Conservation (phyloP, 1,140 invertebrate genomes). For the Drosophila oshimai region DNA sequence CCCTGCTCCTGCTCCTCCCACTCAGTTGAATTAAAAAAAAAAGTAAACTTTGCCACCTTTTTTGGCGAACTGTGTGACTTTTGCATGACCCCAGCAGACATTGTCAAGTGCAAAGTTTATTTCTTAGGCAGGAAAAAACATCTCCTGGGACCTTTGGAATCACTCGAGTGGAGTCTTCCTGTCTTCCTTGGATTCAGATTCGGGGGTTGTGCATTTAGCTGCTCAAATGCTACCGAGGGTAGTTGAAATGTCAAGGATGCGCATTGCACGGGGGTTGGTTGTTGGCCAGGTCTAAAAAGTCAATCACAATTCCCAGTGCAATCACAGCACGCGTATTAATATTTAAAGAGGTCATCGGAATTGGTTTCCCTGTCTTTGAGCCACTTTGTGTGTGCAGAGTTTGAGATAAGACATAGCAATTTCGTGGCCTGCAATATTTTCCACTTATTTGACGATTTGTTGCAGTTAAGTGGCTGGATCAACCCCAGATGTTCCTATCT, state of each 20-base stretch:
- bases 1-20: background rate
- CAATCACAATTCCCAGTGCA: slow-evolving; percentile 81
- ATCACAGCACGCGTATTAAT: slow-evolving; percentile 78
- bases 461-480: slow-evolving; percentile 62
- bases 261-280: slow-evolving; percentile 9
- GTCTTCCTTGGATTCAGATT: slow-evolving; percentile 3
- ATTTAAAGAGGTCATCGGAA: slow-evolving; percentile 81
- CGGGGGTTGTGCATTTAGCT: slow-evolving; percentile 45
- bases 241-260: slow-evolving; percentile 36
- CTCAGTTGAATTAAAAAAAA: slow-evolving; percentile 6
- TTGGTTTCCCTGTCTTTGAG: slow-evolving; percentile 58
- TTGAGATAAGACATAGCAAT: slow-evolving; percentile 52
- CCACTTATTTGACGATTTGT: slow-evolving; percentile 78
- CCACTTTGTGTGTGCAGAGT: slow-evolving; percentile 24
- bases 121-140: slow-evolving; percentile 35
- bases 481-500: slow-evolving; percentile 36
- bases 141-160: slow-evolving; percentile 43
- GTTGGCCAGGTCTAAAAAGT: slow-evolving; percentile 69
- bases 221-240: background rate
- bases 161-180: slow-evolving; percentile 43
- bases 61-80: slow-evolving; percentile 39
- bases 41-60: slow-evolving; percentile 59
- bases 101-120: slow-evolving; percentile 72
- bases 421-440: slow-evolving; percentile 79
- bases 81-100: slow-evolving; percentile 31